These are phyloP conservation scores for Monochamus alternatus DNA, from an alignment of 2,888 invertebrate species.

Conservation along the genomic window DNA sequence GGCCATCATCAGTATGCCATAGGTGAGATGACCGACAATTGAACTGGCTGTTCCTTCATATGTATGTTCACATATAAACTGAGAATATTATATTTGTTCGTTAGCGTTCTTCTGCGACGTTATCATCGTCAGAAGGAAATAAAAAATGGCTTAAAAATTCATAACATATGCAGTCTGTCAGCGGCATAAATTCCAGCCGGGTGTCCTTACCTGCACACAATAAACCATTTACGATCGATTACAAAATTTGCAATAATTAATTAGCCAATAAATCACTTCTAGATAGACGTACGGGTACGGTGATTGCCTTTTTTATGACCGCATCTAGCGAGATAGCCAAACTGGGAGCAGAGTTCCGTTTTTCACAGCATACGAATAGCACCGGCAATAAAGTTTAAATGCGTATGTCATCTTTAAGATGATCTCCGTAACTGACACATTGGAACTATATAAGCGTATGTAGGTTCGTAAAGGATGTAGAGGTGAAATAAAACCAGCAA, in stretches of 20 bases:
- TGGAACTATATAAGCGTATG: neutral
- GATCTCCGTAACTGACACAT: neutral
- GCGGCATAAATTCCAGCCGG: neutral
- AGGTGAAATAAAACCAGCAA: neutral
- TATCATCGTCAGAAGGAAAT: neutral
- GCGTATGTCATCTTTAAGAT: neutral
- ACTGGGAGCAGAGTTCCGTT: neutral
- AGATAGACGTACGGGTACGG: neutral
- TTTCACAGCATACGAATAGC: neutral
- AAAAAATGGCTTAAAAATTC: neutral
- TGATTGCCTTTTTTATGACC: conserved; percentile 7
- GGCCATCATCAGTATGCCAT: too few species aligned
- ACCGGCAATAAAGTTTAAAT: neutral
- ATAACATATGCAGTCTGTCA: neutral
- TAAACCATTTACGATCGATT: conserved; percentile 11
- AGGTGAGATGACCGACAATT: too few species aligned
- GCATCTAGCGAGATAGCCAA: conserved; percentile 2
- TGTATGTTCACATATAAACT: too few species aligned
- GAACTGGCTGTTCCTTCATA: too few species aligned
- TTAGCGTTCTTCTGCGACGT: too few species aligned
- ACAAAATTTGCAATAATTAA: conserved; percentile 12
- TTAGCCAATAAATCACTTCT: conserved; percentile 21
- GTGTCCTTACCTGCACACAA: conserved; percentile 2
- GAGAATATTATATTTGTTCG: too few species aligned
- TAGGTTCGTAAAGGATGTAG: neutral